Base-by-base conservation (phyloP, 2,888 invertebrate species). In the Ophion ventricosus region DNA sequence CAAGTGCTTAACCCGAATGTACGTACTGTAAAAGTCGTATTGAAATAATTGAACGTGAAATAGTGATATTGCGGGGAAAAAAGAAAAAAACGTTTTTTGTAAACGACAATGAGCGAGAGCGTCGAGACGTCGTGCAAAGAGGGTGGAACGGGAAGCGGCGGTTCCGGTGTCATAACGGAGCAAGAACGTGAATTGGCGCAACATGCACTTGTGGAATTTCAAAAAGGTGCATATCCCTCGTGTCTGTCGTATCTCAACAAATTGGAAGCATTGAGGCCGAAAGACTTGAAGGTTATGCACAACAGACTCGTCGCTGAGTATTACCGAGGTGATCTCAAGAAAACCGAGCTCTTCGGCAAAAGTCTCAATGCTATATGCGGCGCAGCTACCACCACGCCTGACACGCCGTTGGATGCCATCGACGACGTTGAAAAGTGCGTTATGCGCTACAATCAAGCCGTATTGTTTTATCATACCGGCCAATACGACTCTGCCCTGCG, bases 281-380 rank as follows among this genome's bases (percentile, higher is more conserved):
- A 95, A 83, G 97, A 97, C 93, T 95, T 96, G 84, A 96, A 97
- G 91, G 95, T 97, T 1, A 94, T 95, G 64, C 98, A 98, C 90
- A 98, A 99, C 91, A 97, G 96, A 93, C 96, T 97, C 35, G 96
- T 98, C 0, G 96, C 96, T 0, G 97, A 98, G 90, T 98, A 97
- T 93, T 97, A 96, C 92, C 95, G 95, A 85, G 95, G 95, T 79
- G 96, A 96, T 69, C 95, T 96, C 90, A 96, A 95, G 88, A 96
- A 97, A 89, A 95, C 96, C 17, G 96, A 97, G 77, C 94, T 95
- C 75, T 96, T 98, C 89, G 95, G 96, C 85, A 96, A 96, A 89
- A 95, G 95, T 74, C 93, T 98, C 26, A 94, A 95, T 49, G 94
- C 95, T 26, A 94, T 96, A 64, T 95, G 95, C 75, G 95, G 95